Evolutionary conservation across 2,113 vertebrate species (phyloP), one percentile per base, ranked within the genome.

Genomic region (Rallus limicola): DNA sequence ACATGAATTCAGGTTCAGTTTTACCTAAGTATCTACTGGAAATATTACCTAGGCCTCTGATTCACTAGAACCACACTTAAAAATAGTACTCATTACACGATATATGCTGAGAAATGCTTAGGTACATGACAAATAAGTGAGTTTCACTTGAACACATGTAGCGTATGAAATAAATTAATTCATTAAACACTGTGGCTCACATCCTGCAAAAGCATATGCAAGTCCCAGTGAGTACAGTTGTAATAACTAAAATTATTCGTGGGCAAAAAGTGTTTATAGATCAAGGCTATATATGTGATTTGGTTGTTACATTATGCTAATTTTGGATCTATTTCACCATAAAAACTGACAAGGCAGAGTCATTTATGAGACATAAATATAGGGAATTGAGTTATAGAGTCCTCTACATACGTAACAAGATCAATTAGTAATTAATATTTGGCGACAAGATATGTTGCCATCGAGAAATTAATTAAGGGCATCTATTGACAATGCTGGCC

Each of bases 261-360:
- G 92, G 82, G 83, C 77, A 92, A 76, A 76, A 92, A 93, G 83
- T 80, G 62, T 89, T 94, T 95, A 80, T 77, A 93, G 90, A 94
- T 92, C 91, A 95, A 92, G 91, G 84, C 95, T 88, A 75, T 90
- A 82, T 56, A 72, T 76, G 80, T 0, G 2, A 86, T 87, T 93
- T 94, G 81, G 91, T 96, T 95, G 96, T 82, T 94, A 68, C 58
- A 86, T 89, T 94, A 96, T 92, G 88, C 50, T 95, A 97, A 95
- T 94, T 94, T 91, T 65, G 81, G 64, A 94, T 92, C 90, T 94
- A 94, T 86, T 96, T 93, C 82, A 94, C 93, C 95, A 94, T 95
- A 96, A 97, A 97, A 96, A 92, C 93, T 95, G 96, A 95, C 95
- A 95, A 96, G 88, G 70, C 86, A 96, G 88, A 95, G 63, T 92